Percentiles rank a stretch among this genome's conserved stretches.
Evolutionary conservation across 1,140 invertebrate genomes (phyloP).

Genomic region (Mylabris phalerata): DNA sequence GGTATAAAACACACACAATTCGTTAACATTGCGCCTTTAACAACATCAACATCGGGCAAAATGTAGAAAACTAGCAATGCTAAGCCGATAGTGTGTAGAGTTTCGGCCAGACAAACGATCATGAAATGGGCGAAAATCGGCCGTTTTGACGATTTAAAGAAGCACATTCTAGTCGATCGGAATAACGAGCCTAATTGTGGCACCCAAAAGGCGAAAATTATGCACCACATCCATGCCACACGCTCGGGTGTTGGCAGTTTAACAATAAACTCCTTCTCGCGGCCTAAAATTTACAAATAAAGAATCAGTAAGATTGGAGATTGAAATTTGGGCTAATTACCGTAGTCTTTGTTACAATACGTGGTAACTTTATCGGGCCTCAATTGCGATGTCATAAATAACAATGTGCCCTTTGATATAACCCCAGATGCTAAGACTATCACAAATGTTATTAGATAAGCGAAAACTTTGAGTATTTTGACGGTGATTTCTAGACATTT

Average conservation of each 20-base stretch:
- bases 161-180: constrained; percentile 76
- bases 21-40: constrained; percentile 88
- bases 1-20: constrained; percentile 90
- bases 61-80: constrained; percentile 79
- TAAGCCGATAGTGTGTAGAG: constrained; percentile 77
- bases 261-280: constrained; percentile 75
- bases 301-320: not conserved
- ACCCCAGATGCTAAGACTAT: constrained; percentile 77
- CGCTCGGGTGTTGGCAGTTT: constrained; percentile 72
- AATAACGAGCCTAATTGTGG: constrained; percentile 83
- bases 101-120: constrained; percentile 73
- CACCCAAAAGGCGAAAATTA: constrained; percentile 78
- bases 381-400: constrained; percentile 89
- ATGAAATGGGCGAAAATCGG: constrained; percentile 58
- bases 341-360: constrained; percentile 77
- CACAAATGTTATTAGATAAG: constrained; percentile 77
- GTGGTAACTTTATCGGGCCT: constrained; percentile 63
- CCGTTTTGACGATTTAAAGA: constrained; percentile 79
- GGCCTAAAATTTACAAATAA: constrained; percentile 49
- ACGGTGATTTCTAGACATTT: constrained; percentile 79
- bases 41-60: constrained; percentile 83
- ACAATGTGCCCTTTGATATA: constrained; percentile 75
- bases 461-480: constrained; percentile 76
- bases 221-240: constrained; percentile 87
- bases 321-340: constrained; percentile 42